Evolutionary conservation across 30 jellyfish, hydroid and myxozoan genomes (phyloP), one percentile per base, ranked within the genome.

Genomic region (Nemopilema nomurai): DNA sequence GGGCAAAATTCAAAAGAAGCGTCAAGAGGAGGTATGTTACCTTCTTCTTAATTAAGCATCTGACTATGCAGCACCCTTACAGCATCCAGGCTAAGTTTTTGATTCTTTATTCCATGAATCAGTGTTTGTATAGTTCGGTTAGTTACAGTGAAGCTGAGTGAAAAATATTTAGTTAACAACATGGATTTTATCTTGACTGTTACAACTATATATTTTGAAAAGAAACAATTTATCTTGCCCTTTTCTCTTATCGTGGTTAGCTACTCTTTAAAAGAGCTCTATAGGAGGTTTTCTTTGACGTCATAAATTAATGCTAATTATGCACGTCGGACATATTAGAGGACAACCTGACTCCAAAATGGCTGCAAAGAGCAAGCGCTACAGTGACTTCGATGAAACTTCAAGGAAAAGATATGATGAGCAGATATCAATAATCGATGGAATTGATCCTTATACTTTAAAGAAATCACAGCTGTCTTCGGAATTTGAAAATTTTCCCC

Each of bases 21-120:
- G 84, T 8, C 71, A 74, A 50, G 71, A 51, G 28, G 84, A 74
- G 28, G 84, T 74, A 74, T 18, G n/a, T n/a, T n/a, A n/a, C n/a
- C n/a, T n/a, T n/a, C n/a, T n/a, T n/a, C n/a, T n/a, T n/a, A n/a
- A n/a, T n/a, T n/a, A n/a, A n/a, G n/a, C n/a, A n/a, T n/a, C n/a
- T n/a, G n/a, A n/a, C n/a, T n/a, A n/a, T n/a, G n/a, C n/a, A n/a
- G n/a, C n/a, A n/a, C n/a, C n/a, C n/a, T n/a, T n/a, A n/a, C n/a
- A n/a, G n/a, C n/a, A n/a, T n/a, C n/a, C n/a, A n/a, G n/a, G n/a
- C n/a, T n/a, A n/a, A n/a, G n/a, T n/a, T n/a, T n/a, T n/a, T n/a
- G n/a, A n/a, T n/a, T n/a, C n/a, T n/a, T n/a, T n/a, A n/a, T n/a
- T n/a, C n/a, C n/a, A n/a, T n/a, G n/a, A n/a, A n/a, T n/a, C n/a